Evolutionary conservation across 2,888 invertebrate genomes (phyloP), one percentile per base, ranked within the genome.

Genomic region (Stictocephala bisonia): DNA sequence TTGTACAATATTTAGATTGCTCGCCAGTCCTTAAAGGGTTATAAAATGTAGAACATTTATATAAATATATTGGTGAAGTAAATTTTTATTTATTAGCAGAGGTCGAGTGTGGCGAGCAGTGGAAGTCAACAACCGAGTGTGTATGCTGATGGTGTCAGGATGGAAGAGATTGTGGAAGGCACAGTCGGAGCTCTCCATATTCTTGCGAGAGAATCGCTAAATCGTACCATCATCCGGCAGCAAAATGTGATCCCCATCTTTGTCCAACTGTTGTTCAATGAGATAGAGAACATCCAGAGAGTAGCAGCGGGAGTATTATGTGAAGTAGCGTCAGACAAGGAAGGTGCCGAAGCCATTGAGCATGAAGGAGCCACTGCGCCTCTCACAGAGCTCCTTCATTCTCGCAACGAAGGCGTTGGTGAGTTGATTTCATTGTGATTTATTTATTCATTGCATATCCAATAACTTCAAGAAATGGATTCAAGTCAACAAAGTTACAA

Each of bases 161-260:
- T 99, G 98, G 97, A 99, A 82, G 99, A 99, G 85, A 97, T 99
- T 77, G 96, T 99, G 15, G 99, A 99, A 84, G 97, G 97, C 26
- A 96, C 97, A 0, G 97, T 99, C 3, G 99, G 98, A 0, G 99
- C 99, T 15, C 88, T 99, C 75, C 99, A 99, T 84, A 97, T 99
- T 82, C 88, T 99, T 76, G 98, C 98, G 0, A 87, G 97, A 68
- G 99, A 99, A 85, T 90, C 93, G 18, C 93, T 95, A 85, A 98
- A 97, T 86, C 88, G 97, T 74, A 93, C 94, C 74, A 92, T 97
- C 75, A 97, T 99, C 80, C 90, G 97, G 53, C 93, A 95, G 79
- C 94, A 95, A 83, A 93, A 92, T 84, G 96, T 97, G 78, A 94
- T 98, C 81, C 96, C 97, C 75, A 95, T 97, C 80, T 97, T 98